Percentiles rank a stretch among this genome's conserved stretches.
Evolutionary conservation across 1,140 invertebrate genomes (phyloP).

Genomic region (Lucilia cuprina): DNA sequence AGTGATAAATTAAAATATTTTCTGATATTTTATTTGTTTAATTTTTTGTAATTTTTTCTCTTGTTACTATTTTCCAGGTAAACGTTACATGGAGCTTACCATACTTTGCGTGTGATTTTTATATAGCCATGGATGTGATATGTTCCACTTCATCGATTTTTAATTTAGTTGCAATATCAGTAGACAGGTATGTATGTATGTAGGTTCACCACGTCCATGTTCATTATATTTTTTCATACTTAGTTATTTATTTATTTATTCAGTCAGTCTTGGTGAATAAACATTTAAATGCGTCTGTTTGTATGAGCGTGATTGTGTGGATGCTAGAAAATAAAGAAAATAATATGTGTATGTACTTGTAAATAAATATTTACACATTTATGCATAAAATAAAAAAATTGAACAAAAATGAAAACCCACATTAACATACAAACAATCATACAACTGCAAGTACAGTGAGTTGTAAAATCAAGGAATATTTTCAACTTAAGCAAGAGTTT

Average conservation of each 20-base stretch:
- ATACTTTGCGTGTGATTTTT: conserved; percentile 93
- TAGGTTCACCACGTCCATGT: not conserved
- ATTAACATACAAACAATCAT: not conserved
- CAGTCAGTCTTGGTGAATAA: too few relatives aligned
- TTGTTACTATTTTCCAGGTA: conserved; percentile 71
- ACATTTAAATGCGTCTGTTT: too few relatives aligned
- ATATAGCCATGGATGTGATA: conserved; percentile 98
- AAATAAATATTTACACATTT: not conserved
- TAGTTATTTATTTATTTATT: too few relatives aligned
- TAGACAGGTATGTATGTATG: conserved; percentile 82
- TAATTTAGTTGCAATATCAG: conserved; percentile 97
- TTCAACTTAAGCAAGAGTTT: too few relatives aligned
- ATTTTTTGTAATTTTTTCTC: conserved; percentile 39
- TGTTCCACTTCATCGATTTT: conserved; percentile 99
- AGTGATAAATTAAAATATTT: conserved; percentile 10
- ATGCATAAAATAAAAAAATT: not conserved
- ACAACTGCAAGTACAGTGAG: not conserved
- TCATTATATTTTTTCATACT: not conserved
- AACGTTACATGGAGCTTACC: conserved; percentile 86
- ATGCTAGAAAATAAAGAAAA: not conserved
- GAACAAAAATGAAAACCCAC: not conserved
- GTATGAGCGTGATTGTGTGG: too few relatives aligned
- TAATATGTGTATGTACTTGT: not conserved
- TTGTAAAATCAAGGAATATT: not conserved
- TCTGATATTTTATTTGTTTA: not conserved